Evolutionary conservation across 2,113 vertebrate species (phyloP), one percentile per base, ranked within the genome.

Genomic region (Plecotus auritus): DNA sequence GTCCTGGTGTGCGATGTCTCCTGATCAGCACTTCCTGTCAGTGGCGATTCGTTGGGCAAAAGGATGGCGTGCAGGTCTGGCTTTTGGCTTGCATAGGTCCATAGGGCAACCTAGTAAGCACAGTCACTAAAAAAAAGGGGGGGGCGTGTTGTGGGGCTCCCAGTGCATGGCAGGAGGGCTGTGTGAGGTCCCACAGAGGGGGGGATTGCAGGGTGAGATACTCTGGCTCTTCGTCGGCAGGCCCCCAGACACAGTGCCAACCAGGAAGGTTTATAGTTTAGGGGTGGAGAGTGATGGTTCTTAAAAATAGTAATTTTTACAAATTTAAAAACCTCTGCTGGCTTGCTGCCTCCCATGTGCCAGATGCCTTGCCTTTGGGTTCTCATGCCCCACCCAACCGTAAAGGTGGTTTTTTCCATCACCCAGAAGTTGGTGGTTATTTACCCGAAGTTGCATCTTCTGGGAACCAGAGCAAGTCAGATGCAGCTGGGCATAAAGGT

Each of bases 11-110:
- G 4, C 4, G 0, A 2, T 13, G 49, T 17, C 72, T 59, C 70
- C 30, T 9, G 23, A 0, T 28, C 22, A 0, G 20, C 16, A 8
- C 26, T 82, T 32, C 2, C 4, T 2, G 16, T 70, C 78, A 1
- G 11, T 0, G 35, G 66, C 59, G 42, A 70, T 74, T n/a, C 40
- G 17, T 3, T 35, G 8, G 56, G 76, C 49, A 42, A n/a, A 35
- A 88, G 49, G 86, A 22, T 26, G 30, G 18, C 2, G 2, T 2
- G 7, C 23, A 23, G 64, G 67, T 10, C 40, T 78, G 74, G 45
- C 61, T 73, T 23, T 59, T 51, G 82, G 69, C 69, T 83, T 23
- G 9, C 16, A 7, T 18, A 54, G 51, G 30, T 35, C 69, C 35
- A 0, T 5, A 23, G 64, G 11, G 17, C 61, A 16, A 12, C 35